Base-by-base conservation (phyloP, 2,888 invertebrate species). In the Amiota mariae region DNA sequence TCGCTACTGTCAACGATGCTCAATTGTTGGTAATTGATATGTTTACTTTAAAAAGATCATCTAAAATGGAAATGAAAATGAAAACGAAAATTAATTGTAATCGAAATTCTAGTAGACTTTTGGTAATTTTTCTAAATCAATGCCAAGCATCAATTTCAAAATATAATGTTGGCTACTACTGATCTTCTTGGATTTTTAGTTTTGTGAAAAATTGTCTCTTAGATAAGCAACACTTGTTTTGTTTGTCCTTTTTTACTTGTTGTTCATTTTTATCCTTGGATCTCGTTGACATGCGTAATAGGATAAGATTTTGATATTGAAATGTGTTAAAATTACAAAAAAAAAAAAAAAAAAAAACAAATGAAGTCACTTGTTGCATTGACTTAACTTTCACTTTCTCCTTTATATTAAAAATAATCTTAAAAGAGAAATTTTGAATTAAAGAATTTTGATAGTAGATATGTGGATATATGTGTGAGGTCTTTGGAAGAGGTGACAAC, bases 1-100 rank as follows among this genome's bases (percentile, higher is more conserved):
- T 48, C 13, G 18, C 70, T 36, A 73, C 84, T 85, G 85, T 84
- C 84, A 86, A 82, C 85, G 72, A 70, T 13, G 71, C 75, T 77
- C 81, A 82, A 79, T 82, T 78, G 78, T 71, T 72, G 79, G 87
- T 85, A 85, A 85, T 85, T 85, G 84, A 85, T 85, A 85, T 87
- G 87, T 85, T 84, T 77, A 72, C 78, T 79, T 78, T 77, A 64
- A 51, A 10, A 73, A 72, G 72, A 70, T 77, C 81, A 85, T 85
- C 79, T 79, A 84, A 84, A 84, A 82, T 70, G 81, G 81, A 82
- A 84, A 76, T 76, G 85, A 85, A 81, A 36, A 82, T 70, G 81
- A 82, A 82, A 84, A 76, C 77, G 85, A 85, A 81, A 36, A 36
- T 36, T 6, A 36, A 36, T 36, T 36, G 36, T 36, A 4, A 84